Conservation (phyloP, 1,140 invertebrate genomes). For the Hylaeus anthracinus region DNA sequence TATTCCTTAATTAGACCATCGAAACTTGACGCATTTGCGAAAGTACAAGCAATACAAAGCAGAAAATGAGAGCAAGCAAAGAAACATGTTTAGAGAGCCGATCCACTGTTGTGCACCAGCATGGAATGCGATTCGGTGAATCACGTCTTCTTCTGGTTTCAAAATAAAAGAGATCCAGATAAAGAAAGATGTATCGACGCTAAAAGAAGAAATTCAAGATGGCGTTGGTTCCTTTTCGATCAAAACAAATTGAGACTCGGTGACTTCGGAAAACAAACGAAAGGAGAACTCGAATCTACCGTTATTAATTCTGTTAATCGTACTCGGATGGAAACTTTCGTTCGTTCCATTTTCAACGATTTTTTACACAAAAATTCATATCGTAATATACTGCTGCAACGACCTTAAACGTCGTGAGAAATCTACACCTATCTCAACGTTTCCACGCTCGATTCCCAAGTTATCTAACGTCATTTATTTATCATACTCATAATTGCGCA, state of each 20-base stretch:
- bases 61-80: background rate
- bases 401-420: too few relatives aligned
- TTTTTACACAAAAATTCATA: too few relatives aligned
- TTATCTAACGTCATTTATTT: too few relatives aligned
- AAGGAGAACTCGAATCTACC: background rate
- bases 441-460: too few relatives aligned
- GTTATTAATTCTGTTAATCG: too few relatives aligned
- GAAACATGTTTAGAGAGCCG: conserved; percentile 6
- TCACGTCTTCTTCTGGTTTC: conserved; percentile 49
- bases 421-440: too few relatives aligned
- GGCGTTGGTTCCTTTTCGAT: conserved; percentile 9
- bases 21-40: too few relatives aligned
- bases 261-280: background rate
- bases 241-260: background rate
- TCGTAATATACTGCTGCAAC: too few relatives aligned
- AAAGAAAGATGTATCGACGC: conserved; percentile 16
- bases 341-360: too few relatives aligned
- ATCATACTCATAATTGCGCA: background rate
- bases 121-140: conserved; percentile 43
- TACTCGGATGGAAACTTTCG: too few relatives aligned
- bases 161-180: conserved; percentile 47
- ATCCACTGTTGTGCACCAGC: background rate
- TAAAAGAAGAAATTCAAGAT: conserved; percentile 44
- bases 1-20: too few relatives aligned
- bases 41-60: background rate